Conservation (phyloP, 1,140 invertebrate species). For the Macrobrachium nipponense region DNA sequence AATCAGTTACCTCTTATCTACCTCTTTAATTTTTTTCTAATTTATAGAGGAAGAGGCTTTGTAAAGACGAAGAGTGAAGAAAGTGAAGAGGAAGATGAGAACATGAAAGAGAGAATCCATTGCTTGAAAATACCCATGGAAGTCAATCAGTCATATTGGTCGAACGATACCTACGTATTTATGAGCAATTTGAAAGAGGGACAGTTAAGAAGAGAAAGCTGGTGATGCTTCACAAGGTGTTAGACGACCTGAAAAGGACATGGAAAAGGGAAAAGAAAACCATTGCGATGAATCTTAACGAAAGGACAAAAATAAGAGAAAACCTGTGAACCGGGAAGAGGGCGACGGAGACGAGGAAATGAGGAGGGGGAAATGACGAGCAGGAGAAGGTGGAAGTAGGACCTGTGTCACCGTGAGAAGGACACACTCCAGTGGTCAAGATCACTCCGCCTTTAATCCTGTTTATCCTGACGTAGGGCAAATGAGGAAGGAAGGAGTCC, state of each 20-base stretch:
- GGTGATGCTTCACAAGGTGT: background rate
- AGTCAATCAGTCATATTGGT: background rate
- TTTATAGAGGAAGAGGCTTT: no score
- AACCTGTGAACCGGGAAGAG: background rate
- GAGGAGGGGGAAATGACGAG: background rate
- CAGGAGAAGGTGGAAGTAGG: background rate
- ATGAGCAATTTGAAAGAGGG: background rate
- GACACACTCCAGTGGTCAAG: background rate
- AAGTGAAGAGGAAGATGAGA: no score
- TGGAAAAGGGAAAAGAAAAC: background rate
- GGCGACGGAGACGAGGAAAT: background rate
- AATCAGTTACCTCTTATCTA: no score
- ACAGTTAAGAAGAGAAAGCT: background rate
- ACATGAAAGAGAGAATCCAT: no score
- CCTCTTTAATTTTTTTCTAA: no score
- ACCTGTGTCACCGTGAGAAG: background rate
- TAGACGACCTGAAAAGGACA: background rate
- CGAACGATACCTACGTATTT: background rate
- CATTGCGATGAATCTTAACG: background rate
- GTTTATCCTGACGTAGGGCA: no score
- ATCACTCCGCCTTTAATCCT: background rate
- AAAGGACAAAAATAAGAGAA: background rate
- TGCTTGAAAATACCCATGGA: no score
- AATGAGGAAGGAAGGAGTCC: no score
- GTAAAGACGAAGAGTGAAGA: no score